Conservation (phyloP, 1,140 invertebrate species). For the Formica selysi region DNA sequence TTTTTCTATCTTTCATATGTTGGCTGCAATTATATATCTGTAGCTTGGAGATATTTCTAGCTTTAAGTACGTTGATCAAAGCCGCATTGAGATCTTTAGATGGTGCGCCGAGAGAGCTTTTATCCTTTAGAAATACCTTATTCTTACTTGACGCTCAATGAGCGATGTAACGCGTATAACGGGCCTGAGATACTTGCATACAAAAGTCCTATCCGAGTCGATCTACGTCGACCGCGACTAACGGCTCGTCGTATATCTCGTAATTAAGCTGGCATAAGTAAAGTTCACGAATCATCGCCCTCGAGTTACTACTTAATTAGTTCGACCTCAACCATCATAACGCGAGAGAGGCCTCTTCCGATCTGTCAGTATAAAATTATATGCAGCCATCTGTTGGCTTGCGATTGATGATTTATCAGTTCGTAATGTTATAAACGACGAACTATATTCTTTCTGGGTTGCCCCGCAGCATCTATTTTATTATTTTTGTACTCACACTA, state of each 20-base stretch:
- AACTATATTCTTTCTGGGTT: background rate
- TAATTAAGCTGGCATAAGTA: slow-evolving; percentile 64
- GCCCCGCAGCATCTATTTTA: background rate
- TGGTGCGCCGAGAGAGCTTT: slow-evolving; percentile 14
- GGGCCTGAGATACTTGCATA: slow-evolving; percentile 65
- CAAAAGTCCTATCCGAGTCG: slow-evolving; percentile 62
- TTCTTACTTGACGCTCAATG: slow-evolving; percentile 42
- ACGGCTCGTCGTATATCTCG: slow-evolving; percentile 69
- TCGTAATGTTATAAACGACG: slow-evolving; percentile 21
- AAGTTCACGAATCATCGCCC: slow-evolving; percentile 47
- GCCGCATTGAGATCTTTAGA: slow-evolving; percentile 31
- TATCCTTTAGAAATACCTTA: slow-evolving; percentile 40
- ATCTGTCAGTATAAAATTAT: slow-evolving; percentile 47
- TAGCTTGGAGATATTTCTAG: background rate
- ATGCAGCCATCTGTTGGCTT: slow-evolving; percentile 49
- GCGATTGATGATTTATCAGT: slow-evolving; percentile 44
- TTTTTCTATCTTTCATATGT: background rate
- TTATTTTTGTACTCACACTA: slow-evolving; percentile 1
- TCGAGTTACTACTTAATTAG: slow-evolving; percentile 60
- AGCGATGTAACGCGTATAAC: slow-evolving; percentile 65
- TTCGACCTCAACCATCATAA: slow-evolving; percentile 37
- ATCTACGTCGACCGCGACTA: slow-evolving; percentile 69
- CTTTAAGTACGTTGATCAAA: slow-evolving; percentile 36
- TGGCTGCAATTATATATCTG: background rate
- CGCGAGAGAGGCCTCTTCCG: slow-evolving; percentile 9